These are phyloP conservation scores for Mimumesa dahlbomi DNA, from an alignment of 2,888 invertebrate genomes.

Conservation along the genomic window DNA sequence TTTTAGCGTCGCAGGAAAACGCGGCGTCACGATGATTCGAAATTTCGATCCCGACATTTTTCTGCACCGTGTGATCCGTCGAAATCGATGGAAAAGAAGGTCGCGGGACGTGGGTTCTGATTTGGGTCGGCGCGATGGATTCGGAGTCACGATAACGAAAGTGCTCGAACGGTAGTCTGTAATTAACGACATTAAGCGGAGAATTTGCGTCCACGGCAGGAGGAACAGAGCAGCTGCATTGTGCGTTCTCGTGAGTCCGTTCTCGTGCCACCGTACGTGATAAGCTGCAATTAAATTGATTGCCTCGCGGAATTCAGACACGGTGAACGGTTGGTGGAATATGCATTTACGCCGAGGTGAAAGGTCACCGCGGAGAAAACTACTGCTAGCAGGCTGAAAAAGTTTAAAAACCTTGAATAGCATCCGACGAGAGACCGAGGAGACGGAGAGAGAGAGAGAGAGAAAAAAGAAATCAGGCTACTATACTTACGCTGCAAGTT, in stretches of 20 bases:
- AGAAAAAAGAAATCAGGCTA: too few relatives aligned
- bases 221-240: conserved; percentile 57
- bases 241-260: conserved; percentile 57
- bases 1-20: conserved; percentile 26
- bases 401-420: too few relatives aligned
- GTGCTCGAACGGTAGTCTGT: conserved; percentile 70
- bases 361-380: conserved; percentile 41
- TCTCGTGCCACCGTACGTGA: conserved; percentile 67
- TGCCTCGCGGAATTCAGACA: conserved; percentile 59
- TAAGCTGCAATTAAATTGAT: conserved; percentile 75
- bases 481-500: too few relatives aligned
- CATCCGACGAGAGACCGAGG: too few relatives aligned
- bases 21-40: conserved; percentile 38
- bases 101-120: conserved; percentile 53
- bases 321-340: conserved; percentile 27
- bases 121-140: conserved; percentile 53
- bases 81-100: conserved; percentile 39
- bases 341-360: conserved; percentile 52
- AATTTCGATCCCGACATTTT: neutral
- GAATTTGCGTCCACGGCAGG: conserved; percentile 47
- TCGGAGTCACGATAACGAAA: conserved; percentile 70
- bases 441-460: too few relatives aligned
- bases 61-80: neutral
- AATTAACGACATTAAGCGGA: conserved; percentile 69
- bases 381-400: too few relatives aligned